Conservation (phyloP, 2,113 vertebrate species). For the Smithornis capensis region DNA sequence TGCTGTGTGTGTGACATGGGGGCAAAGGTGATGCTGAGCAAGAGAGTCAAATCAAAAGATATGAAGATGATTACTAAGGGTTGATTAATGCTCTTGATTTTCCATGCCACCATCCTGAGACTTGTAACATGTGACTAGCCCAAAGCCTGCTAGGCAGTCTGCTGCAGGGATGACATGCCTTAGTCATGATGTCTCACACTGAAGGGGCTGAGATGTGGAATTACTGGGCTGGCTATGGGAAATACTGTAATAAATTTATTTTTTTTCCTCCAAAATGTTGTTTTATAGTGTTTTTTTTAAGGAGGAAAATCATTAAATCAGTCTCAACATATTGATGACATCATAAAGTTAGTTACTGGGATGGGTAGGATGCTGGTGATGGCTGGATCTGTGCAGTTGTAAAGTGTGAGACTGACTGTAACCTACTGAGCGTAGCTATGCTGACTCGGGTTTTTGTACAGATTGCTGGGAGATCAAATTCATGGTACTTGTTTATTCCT, state of each 20-base stretch:
- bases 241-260: neutral
- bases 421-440: neutral
- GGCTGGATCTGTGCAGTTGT: neutral
- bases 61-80: neutral
- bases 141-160: neutral
- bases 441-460: neutral
- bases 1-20: neutral
- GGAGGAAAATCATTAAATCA: neutral
- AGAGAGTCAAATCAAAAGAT: neutral
- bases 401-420: neutral
- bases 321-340: neutral
- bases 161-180: neutral
- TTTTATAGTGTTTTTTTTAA: neutral
- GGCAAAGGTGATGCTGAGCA: accelerated
- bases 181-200: neutral
- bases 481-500: neutral
- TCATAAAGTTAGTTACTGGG: neutral
- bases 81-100: neutral
- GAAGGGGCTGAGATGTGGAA: neutral
- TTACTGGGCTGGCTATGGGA: neutral
- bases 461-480: neutral
- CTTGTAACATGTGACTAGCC: neutral
- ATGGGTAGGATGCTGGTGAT: neutral
- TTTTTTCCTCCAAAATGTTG: accelerated
- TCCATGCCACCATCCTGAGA: neutral